These are phyloP conservation scores for Cotesia typhae DNA, from an alignment of 1,140 invertebrate genomes.

Conservation along the genomic window DNA sequence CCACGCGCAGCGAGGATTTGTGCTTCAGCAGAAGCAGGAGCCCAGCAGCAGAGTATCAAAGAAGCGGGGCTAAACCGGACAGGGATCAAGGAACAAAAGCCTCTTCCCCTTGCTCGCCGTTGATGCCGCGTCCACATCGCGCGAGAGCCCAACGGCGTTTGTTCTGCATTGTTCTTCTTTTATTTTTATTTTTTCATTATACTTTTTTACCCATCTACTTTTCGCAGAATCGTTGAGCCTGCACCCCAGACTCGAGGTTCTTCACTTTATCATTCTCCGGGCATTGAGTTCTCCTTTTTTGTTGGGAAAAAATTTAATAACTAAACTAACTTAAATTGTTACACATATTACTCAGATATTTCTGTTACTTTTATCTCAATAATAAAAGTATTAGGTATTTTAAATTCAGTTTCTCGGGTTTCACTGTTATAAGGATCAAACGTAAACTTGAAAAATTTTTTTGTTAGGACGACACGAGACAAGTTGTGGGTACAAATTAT, in stretches of 20 bases:
- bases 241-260: slow-evolving; percentile 20
- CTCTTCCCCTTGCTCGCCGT: slow-evolving; percentile 34
- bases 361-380: too few species aligned
- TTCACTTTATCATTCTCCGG: not conserved
- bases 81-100: slow-evolving; percentile 48
- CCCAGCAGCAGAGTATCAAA: slow-evolving; percentile 27
- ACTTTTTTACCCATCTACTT: slow-evolving; percentile 1
- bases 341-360: too few species aligned
- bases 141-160: slow-evolving; percentile 18
- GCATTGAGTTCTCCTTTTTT: not conserved
- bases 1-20: slow-evolving; percentile 21
- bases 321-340: too few species aligned
- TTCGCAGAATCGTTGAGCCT: slow-evolving; percentile 32
- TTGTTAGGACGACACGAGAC: too few species aligned
- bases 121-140: slow-evolving; percentile 26
- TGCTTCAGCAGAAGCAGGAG: slow-evolving; percentile 28
- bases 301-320: too few species aligned
- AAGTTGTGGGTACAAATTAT: too few species aligned
- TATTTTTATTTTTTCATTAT: slow-evolving; percentile 21
- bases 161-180: slow-evolving; percentile 47
- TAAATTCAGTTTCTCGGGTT: too few species aligned
- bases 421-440: too few species aligned
- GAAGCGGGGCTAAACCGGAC: slow-evolving; percentile 22
- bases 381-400: too few species aligned
- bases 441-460: too few species aligned